A percentile compares a stretch with the other conserved stretches of the same genome.
These are phyloP conservation scores for Pelagia noctiluca DNA, from an alignment of 30 jellyfish, hydroid and myxozoan species.

Conservation along the genomic window DNA sequence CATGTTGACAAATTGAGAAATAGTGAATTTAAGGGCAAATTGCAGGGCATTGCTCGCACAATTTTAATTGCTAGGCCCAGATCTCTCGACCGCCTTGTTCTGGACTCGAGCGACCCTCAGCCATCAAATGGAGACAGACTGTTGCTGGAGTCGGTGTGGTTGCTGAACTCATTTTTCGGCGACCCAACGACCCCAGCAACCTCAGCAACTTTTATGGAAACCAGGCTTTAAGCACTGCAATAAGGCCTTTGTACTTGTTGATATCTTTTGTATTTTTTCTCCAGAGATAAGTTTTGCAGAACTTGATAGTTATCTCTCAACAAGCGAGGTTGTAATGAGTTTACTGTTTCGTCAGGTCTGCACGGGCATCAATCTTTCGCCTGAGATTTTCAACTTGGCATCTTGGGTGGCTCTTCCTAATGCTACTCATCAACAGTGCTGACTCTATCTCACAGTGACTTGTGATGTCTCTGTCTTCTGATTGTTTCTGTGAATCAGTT, in stretches of 20 bases:
- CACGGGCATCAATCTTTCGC: not conserved
- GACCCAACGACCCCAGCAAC: too few relatives aligned
- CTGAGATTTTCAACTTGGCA: not conserved
- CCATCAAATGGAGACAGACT: too few relatives aligned
- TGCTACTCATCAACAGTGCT: not conserved
- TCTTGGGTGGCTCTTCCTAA: not conserved
- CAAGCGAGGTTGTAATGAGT: not conserved
- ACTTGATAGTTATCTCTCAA: conserved; percentile 2
- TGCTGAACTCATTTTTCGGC: too few relatives aligned
- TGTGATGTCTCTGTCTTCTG: not conserved
- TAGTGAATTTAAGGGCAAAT: too few relatives aligned
- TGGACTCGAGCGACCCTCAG: too few relatives aligned
- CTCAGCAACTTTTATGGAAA: too few relatives aligned
- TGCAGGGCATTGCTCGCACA: too few relatives aligned
- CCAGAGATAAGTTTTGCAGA: conserved; percentile 2
- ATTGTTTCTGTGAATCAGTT: conserved; percentile 2
- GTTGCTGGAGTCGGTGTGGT: too few relatives aligned
- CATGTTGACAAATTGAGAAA: too few relatives aligned
- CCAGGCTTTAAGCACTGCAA: conserved; percentile 4
- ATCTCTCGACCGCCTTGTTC: too few relatives aligned
- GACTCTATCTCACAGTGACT: not conserved
- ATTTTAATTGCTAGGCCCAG: too few relatives aligned
- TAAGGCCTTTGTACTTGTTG: conserved; percentile 5
- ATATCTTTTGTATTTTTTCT: not conserved
- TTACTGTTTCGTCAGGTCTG: conserved; percentile 1